Evolutionary conservation across 2,113 vertebrate species (phyloP).

Genomic region (Platysternon megacephalum): DNA sequence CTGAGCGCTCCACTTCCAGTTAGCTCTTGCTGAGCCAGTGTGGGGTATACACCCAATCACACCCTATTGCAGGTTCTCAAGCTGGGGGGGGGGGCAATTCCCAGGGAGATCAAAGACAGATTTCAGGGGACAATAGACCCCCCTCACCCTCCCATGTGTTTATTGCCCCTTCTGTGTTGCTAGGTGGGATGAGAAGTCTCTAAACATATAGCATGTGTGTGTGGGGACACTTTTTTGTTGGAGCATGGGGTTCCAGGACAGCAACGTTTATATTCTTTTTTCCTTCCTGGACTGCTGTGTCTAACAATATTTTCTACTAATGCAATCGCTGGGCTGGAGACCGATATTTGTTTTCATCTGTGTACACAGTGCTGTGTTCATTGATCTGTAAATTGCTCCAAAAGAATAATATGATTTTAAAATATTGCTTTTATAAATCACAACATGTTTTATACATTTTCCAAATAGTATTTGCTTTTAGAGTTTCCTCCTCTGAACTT

Average conservation of each 20-base stretch:
- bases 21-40: background rate
- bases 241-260: background rate
- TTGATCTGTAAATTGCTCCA: too few relatives aligned
- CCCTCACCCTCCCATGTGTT: background rate
- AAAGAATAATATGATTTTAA: too few relatives aligned
- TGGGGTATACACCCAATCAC: background rate
- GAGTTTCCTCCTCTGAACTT: too few relatives aligned
- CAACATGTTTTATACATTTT: too few relatives aligned
- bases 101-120: fast-evolving
- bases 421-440: too few relatives aligned
- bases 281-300: constrained; percentile 33
- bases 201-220: background rate
- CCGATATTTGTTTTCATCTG: too few relatives aligned
- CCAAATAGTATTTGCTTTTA: too few relatives aligned
- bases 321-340: too few relatives aligned
- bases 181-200: background rate
- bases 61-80: background rate
- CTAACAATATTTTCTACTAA: constrained; percentile 39
- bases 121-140: background rate
- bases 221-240: background rate
- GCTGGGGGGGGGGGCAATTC: background rate
- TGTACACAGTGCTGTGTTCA: too few relatives aligned
- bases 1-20: background rate
- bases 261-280: constrained; percentile 58
- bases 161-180: background rate